Conservation (phyloP, 1,140 invertebrate genomes). For the Hycleus cichorii region DNA sequence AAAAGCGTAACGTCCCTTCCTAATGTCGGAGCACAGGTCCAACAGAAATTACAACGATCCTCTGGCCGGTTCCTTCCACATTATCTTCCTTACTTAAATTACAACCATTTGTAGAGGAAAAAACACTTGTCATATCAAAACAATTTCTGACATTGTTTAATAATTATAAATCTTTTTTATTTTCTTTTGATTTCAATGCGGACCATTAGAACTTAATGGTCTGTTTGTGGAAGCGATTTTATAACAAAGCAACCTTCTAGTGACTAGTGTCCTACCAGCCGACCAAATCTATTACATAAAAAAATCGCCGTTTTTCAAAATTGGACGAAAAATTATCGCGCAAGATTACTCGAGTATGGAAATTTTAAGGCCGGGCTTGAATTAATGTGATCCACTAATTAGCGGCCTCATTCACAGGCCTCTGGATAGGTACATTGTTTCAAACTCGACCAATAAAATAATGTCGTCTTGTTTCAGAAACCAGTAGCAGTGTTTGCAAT, state of each 20-base stretch:
- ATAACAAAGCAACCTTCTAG: constrained; percentile 5
- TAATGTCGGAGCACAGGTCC: constrained; percentile 12
- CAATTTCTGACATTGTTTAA: constrained; percentile 3
- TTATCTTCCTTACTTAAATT: too few relatives aligned
- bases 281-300: too few relatives aligned
- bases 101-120: too few relatives aligned
- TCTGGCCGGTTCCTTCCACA: too few relatives aligned
- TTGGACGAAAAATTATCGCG: too few relatives aligned
- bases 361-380: too few relatives aligned
- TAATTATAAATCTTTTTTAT: constrained; percentile 17
- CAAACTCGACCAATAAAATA: constrained; percentile 14
- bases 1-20: constrained; percentile 1
- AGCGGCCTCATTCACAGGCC: background rate
- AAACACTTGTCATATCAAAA: too few relatives aligned
- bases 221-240: constrained; percentile 25
- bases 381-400: background rate
- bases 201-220: constrained; percentile 27
- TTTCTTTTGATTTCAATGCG: constrained; percentile 14
- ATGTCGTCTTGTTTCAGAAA: constrained; percentile 9
- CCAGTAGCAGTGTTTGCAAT: constrained; percentile 20
- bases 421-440: constrained; percentile 2
- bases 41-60: background rate
- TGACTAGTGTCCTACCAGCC: too few relatives aligned
- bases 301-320: too few relatives aligned
- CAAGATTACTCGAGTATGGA: too few relatives aligned